A percentile compares a stretch with the other conserved stretches of the same genome.
phyloP scores from a whole-genome alignment of 2,888 invertebrate species.

The Pomacea canaliculata region DNA sequence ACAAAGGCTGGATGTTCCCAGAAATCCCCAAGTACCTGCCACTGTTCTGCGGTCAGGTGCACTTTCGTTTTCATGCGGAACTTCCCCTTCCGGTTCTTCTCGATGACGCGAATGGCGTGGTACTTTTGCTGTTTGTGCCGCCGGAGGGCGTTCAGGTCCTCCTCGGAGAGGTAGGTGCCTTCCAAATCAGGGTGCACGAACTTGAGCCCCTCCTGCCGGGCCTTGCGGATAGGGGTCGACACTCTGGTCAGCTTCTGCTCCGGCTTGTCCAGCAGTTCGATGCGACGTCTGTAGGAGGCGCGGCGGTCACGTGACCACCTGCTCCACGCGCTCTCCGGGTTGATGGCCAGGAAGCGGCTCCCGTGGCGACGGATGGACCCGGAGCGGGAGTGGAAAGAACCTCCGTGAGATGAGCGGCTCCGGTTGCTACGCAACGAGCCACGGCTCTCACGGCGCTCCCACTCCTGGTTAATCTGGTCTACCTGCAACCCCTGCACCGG shows the following conservation, averaged over 20 bases:
- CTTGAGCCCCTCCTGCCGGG: conserved; percentile 60
- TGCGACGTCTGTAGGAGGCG: conserved; percentile 56
- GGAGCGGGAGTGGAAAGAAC: conserved; percentile 49
- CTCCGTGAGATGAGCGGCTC: conserved; percentile 42
- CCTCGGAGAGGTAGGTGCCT: conserved; percentile 56
- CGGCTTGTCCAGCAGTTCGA: conserved; percentile 56
- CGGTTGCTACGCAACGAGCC: conserved; percentile 26
- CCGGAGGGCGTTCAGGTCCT: conserved; percentile 57
- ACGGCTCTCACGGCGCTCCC: conserved; percentile 42
- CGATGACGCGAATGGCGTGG: conserved; percentile 55
- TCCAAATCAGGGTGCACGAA: conserved; percentile 62
- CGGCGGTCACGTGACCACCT: conserved; percentile 60
- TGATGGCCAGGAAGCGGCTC: conserved; percentile 40
- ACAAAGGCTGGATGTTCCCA: conserved; percentile 66
- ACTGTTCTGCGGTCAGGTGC: conserved; percentile 55
- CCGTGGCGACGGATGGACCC: conserved; percentile 38
- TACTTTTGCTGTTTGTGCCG: conserved; percentile 56
- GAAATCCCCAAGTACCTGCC: conserved; percentile 60
- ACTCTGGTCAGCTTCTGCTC: conserved; percentile 53
- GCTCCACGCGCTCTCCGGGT: conserved; percentile 53
- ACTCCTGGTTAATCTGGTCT: conserved; percentile 48
- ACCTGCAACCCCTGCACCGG: conserved; percentile 39
- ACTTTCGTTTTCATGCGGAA: conserved; percentile 40
- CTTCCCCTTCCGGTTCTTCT: conserved; percentile 51
- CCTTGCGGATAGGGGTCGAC: conserved; percentile 67